A percentile compares a stretch with the other conserved stretches of the same genome.
phyloP scores from a whole-genome alignment of 2,888 invertebrate species.

The Asteroscopus sphinx region DNA sequence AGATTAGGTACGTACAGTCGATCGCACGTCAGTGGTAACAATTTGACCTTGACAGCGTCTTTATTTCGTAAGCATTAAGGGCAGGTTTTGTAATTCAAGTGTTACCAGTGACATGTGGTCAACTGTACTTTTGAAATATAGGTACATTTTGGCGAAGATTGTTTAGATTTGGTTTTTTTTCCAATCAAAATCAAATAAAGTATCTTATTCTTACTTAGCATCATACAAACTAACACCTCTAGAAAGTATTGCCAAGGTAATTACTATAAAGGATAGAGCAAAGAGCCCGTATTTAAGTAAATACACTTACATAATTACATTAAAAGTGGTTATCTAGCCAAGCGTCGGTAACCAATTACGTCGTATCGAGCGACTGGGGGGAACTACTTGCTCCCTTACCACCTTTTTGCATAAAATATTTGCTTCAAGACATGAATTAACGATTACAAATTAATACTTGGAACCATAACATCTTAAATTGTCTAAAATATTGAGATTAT shows the following conservation, averaged over 20 bases:
- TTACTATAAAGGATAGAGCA: constrained; percentile 43
- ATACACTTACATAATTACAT: constrained; percentile 52
- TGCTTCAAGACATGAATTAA: constrained; percentile 50
- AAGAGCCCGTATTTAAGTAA: constrained; percentile 45
- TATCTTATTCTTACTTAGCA: constrained; percentile 7
- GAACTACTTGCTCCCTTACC: constrained; percentile 35
- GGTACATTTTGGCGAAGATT: no score
- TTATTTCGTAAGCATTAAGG: no score
- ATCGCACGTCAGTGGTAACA: no score
- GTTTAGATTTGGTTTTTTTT: not conserved
- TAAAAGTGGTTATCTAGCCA: constrained; percentile 46
- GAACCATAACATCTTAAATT: constrained; percentile 63
- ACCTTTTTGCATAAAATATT: constrained; percentile 51
- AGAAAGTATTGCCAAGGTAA: constrained; percentile 36
- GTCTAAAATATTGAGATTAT: constrained; percentile 71
- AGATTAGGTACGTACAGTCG: no score
- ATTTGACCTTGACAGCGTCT: no score
- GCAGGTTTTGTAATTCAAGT: no score
- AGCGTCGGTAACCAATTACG: constrained; percentile 48
- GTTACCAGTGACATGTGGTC: no score
- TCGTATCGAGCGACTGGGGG: constrained; percentile 37
- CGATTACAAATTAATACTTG: constrained; percentile 66
- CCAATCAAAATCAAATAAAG: not conserved
- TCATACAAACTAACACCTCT: constrained; percentile 14
- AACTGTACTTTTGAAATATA: no score